Base-by-base conservation (phyloP, 1,140 invertebrate species). In the Arctopsyche grandis region DNA sequence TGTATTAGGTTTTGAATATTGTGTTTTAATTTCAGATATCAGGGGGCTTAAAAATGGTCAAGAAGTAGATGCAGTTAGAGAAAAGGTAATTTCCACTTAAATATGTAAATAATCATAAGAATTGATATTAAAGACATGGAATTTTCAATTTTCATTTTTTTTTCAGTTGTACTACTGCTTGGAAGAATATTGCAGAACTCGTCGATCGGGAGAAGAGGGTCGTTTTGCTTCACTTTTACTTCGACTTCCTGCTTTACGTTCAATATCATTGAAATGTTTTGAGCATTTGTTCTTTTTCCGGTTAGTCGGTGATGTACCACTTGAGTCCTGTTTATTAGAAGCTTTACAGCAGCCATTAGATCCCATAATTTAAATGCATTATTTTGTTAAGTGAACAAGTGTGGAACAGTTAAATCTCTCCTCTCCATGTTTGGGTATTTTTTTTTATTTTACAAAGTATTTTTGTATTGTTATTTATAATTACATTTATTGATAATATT, bases 241-340 rank as follows among this genome's bases (percentile, higher is more conserved):
- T 63, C 93, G 98, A 79, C 89, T 99, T 84, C 98, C 98, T 1
- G 95, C 97, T 1, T 90, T 99, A 19, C 91, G 98, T 70, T 98
- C 97, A 77, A 99, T 99, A 84, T 97, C 96, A 38, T 91, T 99
- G 16, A 99, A 99, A 88, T 98, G 97, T 88, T 90, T 96, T 83
- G 97, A 99, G 86, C 96, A 98, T 88, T 90, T 99, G 58, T 99
- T 98, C 90, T 98, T 97, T 90, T 98, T 97, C 89, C 94, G 96
- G 85, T 90, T 98, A 48, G 94, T 97, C 81, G 94, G 92, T 46
- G 95, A 97, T 82, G 90, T 90, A 69, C 91, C 90, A 60, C 91
- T 94, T 81, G 91, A 93, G 81, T 90, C 88, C n/a, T 94, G 93
- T 85, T 90, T 94, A 76, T 90, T 90, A 79, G 92, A 94, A 83